Evolutionary conservation across 2,113 vertebrate genomes (phyloP).

Genomic region (Sisor rabdophorus): DNA sequence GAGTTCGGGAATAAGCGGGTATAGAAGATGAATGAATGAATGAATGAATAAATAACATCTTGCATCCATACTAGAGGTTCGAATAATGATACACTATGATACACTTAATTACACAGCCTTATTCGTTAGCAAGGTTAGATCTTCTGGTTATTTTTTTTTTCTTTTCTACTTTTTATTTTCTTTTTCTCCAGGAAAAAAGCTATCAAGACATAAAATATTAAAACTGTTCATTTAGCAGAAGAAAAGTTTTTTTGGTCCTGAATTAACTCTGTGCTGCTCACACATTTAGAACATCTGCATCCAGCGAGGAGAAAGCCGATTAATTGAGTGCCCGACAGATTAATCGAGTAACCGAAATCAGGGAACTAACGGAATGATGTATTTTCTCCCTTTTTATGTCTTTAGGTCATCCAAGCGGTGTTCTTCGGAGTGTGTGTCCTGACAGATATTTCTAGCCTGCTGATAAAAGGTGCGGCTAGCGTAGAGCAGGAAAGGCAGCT

Average conservation of each 20-base stretch:
- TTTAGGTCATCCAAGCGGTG: constrained; percentile 89
- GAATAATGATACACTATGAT: too few species aligned
- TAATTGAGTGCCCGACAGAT: neutral
- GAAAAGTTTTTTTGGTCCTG: constrained; percentile 22
- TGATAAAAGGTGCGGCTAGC: constrained; percentile 85
- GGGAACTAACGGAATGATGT: too few species aligned
- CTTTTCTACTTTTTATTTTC: neutral
- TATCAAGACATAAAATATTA: constrained; percentile 45
- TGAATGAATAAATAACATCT: too few species aligned
- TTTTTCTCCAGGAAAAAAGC: constrained; percentile 26
- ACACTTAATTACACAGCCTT: too few species aligned
- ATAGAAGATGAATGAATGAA: too few species aligned
- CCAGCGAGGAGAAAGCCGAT: neutral
- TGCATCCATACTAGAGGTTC: too few species aligned
- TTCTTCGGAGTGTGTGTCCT: constrained; percentile 95
- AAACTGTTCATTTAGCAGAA: constrained; percentile 40
- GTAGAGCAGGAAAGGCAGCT: constrained; percentile 92
- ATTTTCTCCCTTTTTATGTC: neutral
- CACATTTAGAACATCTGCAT: neutral
- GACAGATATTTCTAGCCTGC: constrained; percentile 90
- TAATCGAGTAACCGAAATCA: too few species aligned
- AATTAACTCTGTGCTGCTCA: neutral
- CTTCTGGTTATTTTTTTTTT: constrained; percentile 51
- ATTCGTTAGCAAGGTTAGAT: neutral
- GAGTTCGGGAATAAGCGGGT: too few species aligned